These are phyloP conservation scores for Delichon dasypus DNA, from an alignment of 2,797 vertebrate species.

Conservation along the genomic window DNA sequence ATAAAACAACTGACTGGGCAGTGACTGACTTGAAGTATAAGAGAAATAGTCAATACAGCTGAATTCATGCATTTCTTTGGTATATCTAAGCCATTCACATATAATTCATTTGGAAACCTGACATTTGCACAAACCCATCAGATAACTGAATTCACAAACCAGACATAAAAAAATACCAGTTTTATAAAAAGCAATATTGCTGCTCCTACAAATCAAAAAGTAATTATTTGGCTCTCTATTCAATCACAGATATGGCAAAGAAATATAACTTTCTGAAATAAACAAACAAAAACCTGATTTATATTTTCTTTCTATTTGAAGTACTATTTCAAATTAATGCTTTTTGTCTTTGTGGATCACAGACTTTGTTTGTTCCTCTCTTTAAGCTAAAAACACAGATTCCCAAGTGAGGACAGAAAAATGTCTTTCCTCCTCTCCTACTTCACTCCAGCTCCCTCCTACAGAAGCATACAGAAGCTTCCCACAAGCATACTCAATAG, in stretches of 20 bases:
- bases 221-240: background rate
- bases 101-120: background rate
- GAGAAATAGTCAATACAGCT: background rate
- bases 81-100: background rate
- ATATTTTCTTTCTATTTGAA: background rate
- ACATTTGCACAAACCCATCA: background rate
- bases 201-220: slow-evolving; percentile 1
- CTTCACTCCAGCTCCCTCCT: background rate
- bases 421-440: background rate
- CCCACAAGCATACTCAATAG: background rate
- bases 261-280: background rate
- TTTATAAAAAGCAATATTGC: background rate
- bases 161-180: background rate
- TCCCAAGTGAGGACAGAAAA: background rate
- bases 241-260: background rate
- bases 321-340: background rate
- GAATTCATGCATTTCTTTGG: background rate
- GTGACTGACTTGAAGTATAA: background rate
- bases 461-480: background rate
- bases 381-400: background rate
- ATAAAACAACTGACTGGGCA: background rate
- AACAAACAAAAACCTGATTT: background rate
- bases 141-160: background rate
- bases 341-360: background rate
- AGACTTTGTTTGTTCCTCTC: background rate